Evolutionary conservation across 2,113 vertebrate species (phyloP).

Genomic region (Tachysurus fulvidraco): DNA sequence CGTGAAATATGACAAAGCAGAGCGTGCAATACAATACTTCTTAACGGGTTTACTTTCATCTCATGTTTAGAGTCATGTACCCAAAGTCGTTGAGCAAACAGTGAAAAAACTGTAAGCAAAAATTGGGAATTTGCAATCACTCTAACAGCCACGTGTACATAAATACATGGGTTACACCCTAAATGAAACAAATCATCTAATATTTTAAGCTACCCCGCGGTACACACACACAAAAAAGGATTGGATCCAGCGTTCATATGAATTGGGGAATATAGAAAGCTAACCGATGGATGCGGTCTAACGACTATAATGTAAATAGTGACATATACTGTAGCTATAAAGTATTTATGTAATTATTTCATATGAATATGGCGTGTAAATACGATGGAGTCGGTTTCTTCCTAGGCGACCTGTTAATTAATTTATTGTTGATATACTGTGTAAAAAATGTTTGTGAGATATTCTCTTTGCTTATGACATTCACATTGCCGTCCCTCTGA

Average conservation of each 20-base stretch:
- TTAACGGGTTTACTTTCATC: constrained; percentile 18
- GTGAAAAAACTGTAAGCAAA: not conserved
- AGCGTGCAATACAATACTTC: constrained; percentile 36
- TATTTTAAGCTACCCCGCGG: constrained; percentile 25
- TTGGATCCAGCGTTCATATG: constrained; percentile 52
- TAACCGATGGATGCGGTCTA: constrained; percentile 75
- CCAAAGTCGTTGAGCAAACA: not conserved
- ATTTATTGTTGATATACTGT: constrained; percentile 98
- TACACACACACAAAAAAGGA: constrained; percentile 24
- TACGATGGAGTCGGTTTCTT: constrained; percentile 90
- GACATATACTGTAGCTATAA: constrained; percentile 74
- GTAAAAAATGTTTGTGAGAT: constrained; percentile 85
- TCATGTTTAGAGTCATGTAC: not conserved
- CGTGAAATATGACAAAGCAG: constrained; percentile 11
- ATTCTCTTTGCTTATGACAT: constrained; percentile 75
- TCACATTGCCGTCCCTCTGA: constrained; percentile 68
- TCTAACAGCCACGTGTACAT: not conserved
- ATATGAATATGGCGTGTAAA: constrained; percentile 99
- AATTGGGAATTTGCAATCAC: not conserved
- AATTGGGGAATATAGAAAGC: constrained; percentile 80
- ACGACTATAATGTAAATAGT: constrained; percentile 87
- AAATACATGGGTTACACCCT: not conserved
- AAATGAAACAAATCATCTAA: not conserved
- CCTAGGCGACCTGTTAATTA: constrained; percentile 89
- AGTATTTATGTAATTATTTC: constrained; percentile 99